Conservation (phyloP, 2,888 invertebrate species). For the Trisateles emortualis region DNA sequence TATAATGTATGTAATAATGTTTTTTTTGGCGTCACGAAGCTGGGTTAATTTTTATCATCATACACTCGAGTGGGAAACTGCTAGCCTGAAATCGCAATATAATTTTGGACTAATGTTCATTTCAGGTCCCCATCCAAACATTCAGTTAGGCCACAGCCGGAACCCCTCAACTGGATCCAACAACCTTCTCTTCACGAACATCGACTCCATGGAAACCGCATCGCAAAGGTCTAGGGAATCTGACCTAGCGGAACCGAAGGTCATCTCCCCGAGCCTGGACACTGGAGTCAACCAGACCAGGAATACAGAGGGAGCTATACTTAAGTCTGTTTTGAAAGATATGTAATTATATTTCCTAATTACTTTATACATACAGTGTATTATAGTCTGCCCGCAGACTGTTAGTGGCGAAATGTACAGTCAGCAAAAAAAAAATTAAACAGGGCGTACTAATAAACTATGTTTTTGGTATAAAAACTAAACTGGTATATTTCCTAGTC, state of each 20-base stretch:
- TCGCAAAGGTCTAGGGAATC: conserved; percentile 70
- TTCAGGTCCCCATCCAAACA: conserved; percentile 54
- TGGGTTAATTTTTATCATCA: too few relatives aligned
- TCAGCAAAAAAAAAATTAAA: too few relatives aligned
- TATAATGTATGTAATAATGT: too few relatives aligned
- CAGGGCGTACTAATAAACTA: too few relatives aligned
- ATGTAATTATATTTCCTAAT: conserved; percentile 59
- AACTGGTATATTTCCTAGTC: too few relatives aligned
- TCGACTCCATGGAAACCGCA: conserved; percentile 68
- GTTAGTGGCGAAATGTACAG: not conserved
- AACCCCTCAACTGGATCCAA: conserved; percentile 77
- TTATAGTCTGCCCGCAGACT: not conserved
- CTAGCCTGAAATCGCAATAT: too few relatives aligned
- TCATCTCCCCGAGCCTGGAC: conserved; percentile 58
- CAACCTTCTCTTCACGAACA: conserved; percentile 74
- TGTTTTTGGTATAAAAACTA: too few relatives aligned
- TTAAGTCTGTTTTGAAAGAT: conserved; percentile 81
- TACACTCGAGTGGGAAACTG: too few relatives aligned
- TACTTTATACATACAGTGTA: conserved; percentile 14
- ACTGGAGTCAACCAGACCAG: conserved; percentile 79
- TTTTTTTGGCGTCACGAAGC: too few relatives aligned
- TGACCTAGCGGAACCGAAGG: conserved; percentile 47
- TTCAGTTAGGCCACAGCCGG: conserved; percentile 61
- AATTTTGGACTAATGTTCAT: too few relatives aligned
- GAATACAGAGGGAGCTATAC: conserved; percentile 79